Evolutionary conservation across 2,888 invertebrate species (phyloP), one percentile per base, ranked within the genome.

Genomic region (Pyrochroa serraticornis): DNA sequence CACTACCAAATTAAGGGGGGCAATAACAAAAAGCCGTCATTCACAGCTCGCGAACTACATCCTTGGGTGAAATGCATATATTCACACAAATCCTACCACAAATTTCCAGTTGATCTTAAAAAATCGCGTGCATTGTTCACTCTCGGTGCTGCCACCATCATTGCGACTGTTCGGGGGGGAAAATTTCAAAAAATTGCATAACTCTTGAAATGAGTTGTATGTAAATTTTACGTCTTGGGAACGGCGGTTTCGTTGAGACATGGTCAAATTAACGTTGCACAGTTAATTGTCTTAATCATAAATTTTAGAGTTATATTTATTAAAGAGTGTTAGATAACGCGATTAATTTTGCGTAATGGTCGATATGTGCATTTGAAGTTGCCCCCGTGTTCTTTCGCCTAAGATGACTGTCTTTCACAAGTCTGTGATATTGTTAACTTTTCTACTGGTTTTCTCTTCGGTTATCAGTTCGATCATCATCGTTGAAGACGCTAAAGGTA

Each of bases 61-160:
- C 77, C 77, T 77, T 76, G 75, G 69, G 65, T 71, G 69, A 66
- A 71, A 69, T 73, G 73, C 75, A 75, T 76, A 76, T 72, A 77
- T 74, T 75, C 70, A 62, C 51, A 55, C 57, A 60, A 58, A 63
- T 63, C 60, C 59, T 58, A 53, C 53, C 43, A 51, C 62, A 38
- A 56, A 58, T 54, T 64, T 62, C 65, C 69, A 70, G 65, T 69
- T 47, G 22, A 22, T 22, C 22, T 22, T 22, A 22, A 22, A 22
- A 22, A 22, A 22, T 22, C 22, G 22, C 30, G 39, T 39, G 8
- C 9, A 39, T 12, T 39, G 41, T 41, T 34, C 46, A 6, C 46
- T 30, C n/a, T 35, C 12, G 53, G 30, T 39, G 34, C 35, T 12
- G 52, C 46, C 41, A 13, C 36, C 10, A 7, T 33, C 33, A 35